A percentile compares a stretch with the other conserved stretches of the same genome.
Evolutionary conservation across 2,888 invertebrate genomes (phyloP).

Genomic region (Ferdinandea cuprea): DNA sequence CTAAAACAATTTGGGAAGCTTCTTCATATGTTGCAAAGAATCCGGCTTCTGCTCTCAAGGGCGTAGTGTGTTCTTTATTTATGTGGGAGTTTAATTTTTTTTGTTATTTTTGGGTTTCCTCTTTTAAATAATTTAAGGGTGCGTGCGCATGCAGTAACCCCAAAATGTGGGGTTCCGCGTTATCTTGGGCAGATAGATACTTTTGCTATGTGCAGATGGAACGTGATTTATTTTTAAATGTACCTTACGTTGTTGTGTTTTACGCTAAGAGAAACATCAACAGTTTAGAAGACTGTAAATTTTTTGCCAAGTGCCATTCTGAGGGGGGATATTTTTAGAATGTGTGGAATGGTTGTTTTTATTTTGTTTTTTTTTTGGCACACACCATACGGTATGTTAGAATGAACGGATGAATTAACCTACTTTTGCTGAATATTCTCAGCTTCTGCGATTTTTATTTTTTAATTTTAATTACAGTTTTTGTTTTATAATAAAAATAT

Average conservation of each 20-base stretch:
- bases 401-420: constrained; percentile 35
- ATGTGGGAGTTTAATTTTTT: constrained; percentile 53
- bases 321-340: constrained; percentile 53
- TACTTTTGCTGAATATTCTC: constrained; percentile 18
- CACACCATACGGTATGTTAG: not conserved
- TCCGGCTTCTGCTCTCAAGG: constrained; percentile 48
- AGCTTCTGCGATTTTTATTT: not conserved
- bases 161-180: not conserved
- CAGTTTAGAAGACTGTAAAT: constrained; percentile 44
- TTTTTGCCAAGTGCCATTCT: constrained; percentile 44
- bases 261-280: constrained; percentile 46
- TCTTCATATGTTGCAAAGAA: constrained; percentile 26
- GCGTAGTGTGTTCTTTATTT: constrained; percentile 54
- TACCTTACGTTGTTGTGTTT: constrained; percentile 30
- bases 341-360: not conserved
- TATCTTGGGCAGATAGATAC: constrained; percentile 6
- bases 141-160: constrained; percentile 64
- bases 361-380: constrained; percentile 54
- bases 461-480: not conserved
- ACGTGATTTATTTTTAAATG: constrained; percentile 69
- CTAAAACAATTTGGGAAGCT: constrained; percentile 56
- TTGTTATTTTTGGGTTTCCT: constrained; percentile 15
- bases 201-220: constrained; percentile 56
- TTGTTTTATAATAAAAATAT: not conserved
- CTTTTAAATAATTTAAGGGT: constrained; percentile 65